A percentile compares a stretch with the other conserved stretches of the same genome.
These are phyloP conservation scores for Sminthurinus signatus DNA, from an alignment of 1,140 invertebrate genomes.

Conservation along the genomic window DNA sequence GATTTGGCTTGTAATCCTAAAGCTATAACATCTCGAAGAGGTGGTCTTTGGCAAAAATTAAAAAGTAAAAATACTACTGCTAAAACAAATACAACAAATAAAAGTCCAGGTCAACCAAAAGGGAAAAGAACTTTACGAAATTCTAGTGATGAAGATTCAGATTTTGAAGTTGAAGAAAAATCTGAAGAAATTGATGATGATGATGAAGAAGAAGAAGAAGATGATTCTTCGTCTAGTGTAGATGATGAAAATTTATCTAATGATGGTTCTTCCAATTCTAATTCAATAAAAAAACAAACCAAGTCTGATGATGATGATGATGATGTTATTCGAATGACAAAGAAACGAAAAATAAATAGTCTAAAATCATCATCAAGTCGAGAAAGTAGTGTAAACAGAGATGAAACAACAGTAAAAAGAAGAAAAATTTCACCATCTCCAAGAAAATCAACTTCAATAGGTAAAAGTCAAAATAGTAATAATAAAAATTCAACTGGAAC, in stretches of 20 bases:
- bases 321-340: background rate
- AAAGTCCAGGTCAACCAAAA: slow-evolving; percentile 1
- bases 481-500: background rate
- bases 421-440: slow-evolving; percentile 2
- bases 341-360: background rate
- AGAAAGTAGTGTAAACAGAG: background rate
- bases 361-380: too few relatives aligned
- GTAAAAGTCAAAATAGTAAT: background rate
- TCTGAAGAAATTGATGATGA: slow-evolving; percentile 31
- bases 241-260: slow-evolving; percentile 8
- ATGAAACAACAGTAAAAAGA: too few relatives aligned
- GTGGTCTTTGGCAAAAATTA: slow-evolving; percentile 37
- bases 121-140: slow-evolving; percentile 18
- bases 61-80: slow-evolving; percentile 26
- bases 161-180: slow-evolving; percentile 30
- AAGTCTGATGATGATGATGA: background rate
- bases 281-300: background rate
- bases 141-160: slow-evolving; percentile 37
- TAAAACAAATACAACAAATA: slow-evolving; percentile 6
- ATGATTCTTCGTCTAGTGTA: background rate
- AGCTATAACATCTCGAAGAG: slow-evolving; percentile 35
- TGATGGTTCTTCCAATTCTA: background rate
- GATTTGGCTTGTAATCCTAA: slow-evolving; percentile 36
- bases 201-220: slow-evolving; percentile 25
- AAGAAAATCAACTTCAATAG: background rate